Percentiles rank a stretch among this genome's conserved stretches.
Conservation (phyloP, 2,113 vertebrate genomes). For the Formicarius rufipectus region DNA sequence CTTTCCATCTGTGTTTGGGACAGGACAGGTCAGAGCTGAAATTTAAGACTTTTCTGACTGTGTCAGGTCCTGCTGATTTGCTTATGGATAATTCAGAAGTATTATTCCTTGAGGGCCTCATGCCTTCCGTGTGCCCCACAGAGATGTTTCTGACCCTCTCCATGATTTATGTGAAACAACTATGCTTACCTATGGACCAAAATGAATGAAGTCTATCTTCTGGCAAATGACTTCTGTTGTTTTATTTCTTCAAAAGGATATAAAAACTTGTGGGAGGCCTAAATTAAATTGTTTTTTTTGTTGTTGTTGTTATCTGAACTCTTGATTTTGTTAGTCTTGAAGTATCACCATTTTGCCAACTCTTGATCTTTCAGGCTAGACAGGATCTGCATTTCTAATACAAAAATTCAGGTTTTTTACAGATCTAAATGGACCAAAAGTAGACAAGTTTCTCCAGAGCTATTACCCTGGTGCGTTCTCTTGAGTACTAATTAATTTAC, state of each 20-base stretch:
- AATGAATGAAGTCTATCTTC: not conserved
- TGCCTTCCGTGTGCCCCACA: not conserved
- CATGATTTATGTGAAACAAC: not conserved
- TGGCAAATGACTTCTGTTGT: not conserved
- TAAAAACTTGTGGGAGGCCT: not conserved
- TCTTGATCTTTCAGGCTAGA: not conserved
- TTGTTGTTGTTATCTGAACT: not conserved
- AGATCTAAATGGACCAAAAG: constrained; percentile 2
- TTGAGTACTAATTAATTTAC: not conserved
- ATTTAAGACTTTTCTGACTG: not conserved
- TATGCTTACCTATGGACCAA: not conserved
- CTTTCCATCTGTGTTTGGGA: not conserved
- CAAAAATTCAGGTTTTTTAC: not conserved
- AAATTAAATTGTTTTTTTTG: not conserved
- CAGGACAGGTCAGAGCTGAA: not conserved
- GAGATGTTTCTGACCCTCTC: not conserved
- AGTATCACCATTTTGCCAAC: not conserved
- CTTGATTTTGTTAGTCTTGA: not conserved
- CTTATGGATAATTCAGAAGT: not conserved
- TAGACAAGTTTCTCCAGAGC: not conserved
- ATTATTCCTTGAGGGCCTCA: not conserved
- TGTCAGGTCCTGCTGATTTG: not conserved
- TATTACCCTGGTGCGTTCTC: not conserved
- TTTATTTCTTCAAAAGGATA: not conserved
- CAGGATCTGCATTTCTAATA: not conserved